Base-by-base conservation (phyloP, 2,888 invertebrate genomes). In the Xylophagus ater region DNA sequence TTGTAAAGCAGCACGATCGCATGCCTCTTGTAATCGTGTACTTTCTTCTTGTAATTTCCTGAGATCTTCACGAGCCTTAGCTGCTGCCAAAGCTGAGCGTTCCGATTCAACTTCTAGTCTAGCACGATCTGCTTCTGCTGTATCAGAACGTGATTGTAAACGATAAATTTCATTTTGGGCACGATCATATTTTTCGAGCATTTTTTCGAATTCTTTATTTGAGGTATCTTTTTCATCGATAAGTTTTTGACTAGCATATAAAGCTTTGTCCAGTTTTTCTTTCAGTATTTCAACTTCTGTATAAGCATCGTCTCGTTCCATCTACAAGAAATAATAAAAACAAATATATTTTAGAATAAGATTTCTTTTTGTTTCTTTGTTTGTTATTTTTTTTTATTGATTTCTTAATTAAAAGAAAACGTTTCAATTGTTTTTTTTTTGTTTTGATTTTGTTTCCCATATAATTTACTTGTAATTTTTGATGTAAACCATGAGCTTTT, bases 151-250 rank as follows among this genome's bases (percentile, higher is more conserved):
- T 51, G 84, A 86, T 62, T 90, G 90, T 44, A 90, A 68, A 46
- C 90, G 75, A 62, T 87, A 89, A 42, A 87, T 76, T 65, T 92
- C 92, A 51, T 83, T 86, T 62, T 92, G 90, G 14, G 85, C 80
- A 57, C 90, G 86, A 68, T 88, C 88, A 65, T 86, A 87, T 71
- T 90, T 89, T 66, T 90, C 90, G 53, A 89, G 71, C 72, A 90
- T 77, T 67, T 89, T 86, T 60, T 90, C 89, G 60, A 87, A 83
- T 67, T 92, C 90, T 67, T 86, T 87, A 69, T 86, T 85, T 52
- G 85, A 78, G 37, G 74, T 78, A 53, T 90, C 90, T 53, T 86
- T 81, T 55, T 92, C 90, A 56, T 90, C 90, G 49, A 85, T 73
- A 17, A 83, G 76, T 65, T 89, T 89, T 58, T 82, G 83, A 46